phyloP scores from a whole-genome alignment of 1,140 invertebrate genomes.

The Goniozus legneri region DNA sequence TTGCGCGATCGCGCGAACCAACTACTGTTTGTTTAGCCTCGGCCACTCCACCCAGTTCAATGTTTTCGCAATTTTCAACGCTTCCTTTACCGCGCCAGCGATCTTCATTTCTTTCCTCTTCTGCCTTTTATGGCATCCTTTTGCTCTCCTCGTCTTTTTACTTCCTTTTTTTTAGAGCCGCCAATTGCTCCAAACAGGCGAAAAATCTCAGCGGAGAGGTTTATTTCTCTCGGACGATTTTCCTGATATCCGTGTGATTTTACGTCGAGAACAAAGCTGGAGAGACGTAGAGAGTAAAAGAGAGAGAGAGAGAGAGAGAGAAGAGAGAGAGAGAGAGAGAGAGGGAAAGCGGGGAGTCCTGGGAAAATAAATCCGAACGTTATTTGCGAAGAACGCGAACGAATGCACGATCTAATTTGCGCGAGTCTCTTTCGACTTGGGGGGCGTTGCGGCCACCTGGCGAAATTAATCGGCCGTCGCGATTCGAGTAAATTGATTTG shows the following conservation, averaged over 20 bases:
- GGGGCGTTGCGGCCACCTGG: too few relatives aligned
- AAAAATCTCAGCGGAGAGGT: background rate
- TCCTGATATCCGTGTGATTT: background rate
- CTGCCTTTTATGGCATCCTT: background rate
- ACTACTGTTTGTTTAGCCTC: slow-evolving; percentile 42
- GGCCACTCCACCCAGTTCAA: slow-evolving; percentile 20
- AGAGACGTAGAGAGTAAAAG: background rate
- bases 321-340: background rate
- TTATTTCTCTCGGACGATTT: background rate
- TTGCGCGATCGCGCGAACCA: slow-evolving; percentile 17
- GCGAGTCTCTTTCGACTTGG: too few relatives aligned
- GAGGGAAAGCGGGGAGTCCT: background rate
- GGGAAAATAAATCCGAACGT: background rate
- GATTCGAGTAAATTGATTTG: too few relatives aligned
- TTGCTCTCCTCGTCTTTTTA: background rate
- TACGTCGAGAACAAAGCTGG: background rate
- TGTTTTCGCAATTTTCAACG: slow-evolving; percentile 23
- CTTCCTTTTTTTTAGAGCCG: background rate
- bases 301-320: background rate
- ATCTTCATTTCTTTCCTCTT: background rate
- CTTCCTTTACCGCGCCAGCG: background rate
- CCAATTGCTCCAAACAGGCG: background rate
- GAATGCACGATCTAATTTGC: too few relatives aligned
- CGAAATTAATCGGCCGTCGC: too few relatives aligned
- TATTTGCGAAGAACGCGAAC: too few relatives aligned